Percentiles rank a stretch among this genome's conserved stretches.
Evolutionary conservation across 2,113 vertebrate species (phyloP).

Genomic region (Chionis minor): DNA sequence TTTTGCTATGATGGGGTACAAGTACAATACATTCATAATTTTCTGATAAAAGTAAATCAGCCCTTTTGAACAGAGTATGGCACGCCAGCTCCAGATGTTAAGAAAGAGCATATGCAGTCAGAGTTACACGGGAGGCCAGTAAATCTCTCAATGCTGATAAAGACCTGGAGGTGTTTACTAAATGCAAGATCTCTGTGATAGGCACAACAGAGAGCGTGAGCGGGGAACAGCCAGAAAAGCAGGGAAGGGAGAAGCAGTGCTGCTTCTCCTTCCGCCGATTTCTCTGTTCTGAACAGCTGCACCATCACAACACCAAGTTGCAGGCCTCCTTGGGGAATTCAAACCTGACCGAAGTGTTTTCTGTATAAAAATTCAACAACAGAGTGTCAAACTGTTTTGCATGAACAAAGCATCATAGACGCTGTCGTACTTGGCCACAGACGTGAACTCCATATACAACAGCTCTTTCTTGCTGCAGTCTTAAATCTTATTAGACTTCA

Average conservation of each 20-base stretch:
- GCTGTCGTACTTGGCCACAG: not conserved
- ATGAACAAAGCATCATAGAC: not conserved
- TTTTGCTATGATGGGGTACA: accelerated
- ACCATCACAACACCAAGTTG: not conserved
- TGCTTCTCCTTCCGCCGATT: not conserved
- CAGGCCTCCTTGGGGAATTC: not conserved
- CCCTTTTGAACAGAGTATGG: not conserved
- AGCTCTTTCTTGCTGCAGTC: conserved; percentile 23
- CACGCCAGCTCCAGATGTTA: not conserved
- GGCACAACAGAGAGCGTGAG: accelerated
- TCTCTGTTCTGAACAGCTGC: not conserved
- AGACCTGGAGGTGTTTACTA: not conserved
- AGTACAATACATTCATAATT: not conserved
- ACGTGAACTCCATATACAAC: conserved; percentile 9
- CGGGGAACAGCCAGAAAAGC: too few species aligned
- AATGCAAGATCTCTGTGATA: accelerated
- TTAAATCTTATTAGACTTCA: conserved; percentile 13
- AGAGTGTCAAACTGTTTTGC: not conserved
- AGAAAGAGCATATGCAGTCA: not conserved
- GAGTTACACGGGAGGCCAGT: not conserved
- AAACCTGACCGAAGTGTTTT: not conserved
- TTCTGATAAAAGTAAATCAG: not conserved
- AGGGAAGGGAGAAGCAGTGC: accelerated
- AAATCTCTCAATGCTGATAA: not conserved
- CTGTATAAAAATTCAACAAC: not conserved